Conservation (phyloP, 2,797 vertebrate genomes). For the Anguilla megastoma region DNA sequence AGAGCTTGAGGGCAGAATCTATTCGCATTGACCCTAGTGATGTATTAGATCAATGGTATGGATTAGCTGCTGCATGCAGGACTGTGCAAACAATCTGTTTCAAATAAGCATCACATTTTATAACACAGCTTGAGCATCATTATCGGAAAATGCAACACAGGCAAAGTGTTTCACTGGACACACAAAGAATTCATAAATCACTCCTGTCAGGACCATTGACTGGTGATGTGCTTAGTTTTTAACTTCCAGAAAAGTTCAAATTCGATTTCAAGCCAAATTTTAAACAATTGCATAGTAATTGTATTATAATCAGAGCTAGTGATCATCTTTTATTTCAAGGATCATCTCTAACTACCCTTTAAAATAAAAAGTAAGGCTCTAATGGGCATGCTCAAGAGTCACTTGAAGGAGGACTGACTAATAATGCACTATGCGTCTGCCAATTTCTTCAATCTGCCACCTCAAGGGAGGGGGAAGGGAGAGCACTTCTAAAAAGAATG, state of each 20-base stretch:
- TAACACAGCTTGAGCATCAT: not conserved
- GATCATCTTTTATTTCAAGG: not conserved
- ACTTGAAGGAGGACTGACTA: not conserved
- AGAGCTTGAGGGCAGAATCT: not conserved
- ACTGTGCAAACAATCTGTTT: not conserved
- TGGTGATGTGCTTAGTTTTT: not conserved
- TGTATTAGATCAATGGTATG: slow-evolving; percentile 8
- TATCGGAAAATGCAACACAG: not conserved
- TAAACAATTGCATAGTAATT: not conserved
- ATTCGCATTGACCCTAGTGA: not conserved
- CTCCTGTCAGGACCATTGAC: not conserved
- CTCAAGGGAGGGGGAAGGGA: not conserved
- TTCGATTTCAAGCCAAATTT: not conserved
- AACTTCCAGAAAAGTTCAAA: slow-evolving; percentile 3
- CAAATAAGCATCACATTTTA: not conserved
- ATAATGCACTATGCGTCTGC: not conserved
- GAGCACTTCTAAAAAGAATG: not conserved
- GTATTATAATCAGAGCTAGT: not conserved
- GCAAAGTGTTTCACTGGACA: slow-evolving; percentile 4
- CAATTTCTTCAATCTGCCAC: not conserved
- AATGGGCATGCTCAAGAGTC: not conserved
- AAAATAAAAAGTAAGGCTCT: not conserved
- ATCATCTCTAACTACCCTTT: not conserved
- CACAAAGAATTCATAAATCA: slow-evolving; percentile 4
- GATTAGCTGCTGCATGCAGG: slow-evolving; percentile 6